phyloP scores from a whole-genome alignment of 1,140 invertebrate genomes.

The Holcopasites calliopsidis region DNA sequence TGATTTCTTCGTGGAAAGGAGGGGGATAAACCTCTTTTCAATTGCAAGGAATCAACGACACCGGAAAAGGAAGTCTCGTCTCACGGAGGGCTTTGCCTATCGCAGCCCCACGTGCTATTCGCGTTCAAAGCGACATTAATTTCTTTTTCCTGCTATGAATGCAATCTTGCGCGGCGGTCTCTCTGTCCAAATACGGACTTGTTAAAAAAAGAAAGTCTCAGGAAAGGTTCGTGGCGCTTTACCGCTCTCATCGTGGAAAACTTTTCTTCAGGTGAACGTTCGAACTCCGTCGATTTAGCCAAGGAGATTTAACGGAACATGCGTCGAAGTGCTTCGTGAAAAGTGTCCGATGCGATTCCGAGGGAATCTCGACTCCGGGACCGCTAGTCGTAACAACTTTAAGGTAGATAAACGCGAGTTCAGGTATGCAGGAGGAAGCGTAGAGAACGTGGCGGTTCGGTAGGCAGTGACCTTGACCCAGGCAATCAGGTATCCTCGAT shows the following conservation, averaged over 20 bases:
- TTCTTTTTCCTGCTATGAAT: background rate
- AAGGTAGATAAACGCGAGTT: background rate
- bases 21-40: background rate
- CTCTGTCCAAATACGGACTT: background rate
- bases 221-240: too few species aligned
- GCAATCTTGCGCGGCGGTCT: background rate
- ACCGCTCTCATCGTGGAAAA: too few species aligned
- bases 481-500: slow-evolving; percentile 64
- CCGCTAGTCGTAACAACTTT: background rate
- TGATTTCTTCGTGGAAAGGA: background rate
- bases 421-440: slow-evolving; percentile 28
- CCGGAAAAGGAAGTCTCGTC: slow-evolving; percentile 5
- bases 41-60: too few species aligned
- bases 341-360: slow-evolving; percentile 23
- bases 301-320: background rate
- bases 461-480: slow-evolving; percentile 68
- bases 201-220: too few species aligned
- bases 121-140: background rate
- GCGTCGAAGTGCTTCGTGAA: too few species aligned
- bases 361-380: background rate
- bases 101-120: background rate
- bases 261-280: slow-evolving; percentile 12
- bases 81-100: background rate
- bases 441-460: slow-evolving; percentile 30
- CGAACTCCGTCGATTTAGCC: background rate